Percentiles rank a stretch among this genome's conserved stretches.
Conservation (phyloP, 2,113 vertebrate species). For the Rattus norvegicus region DNA sequence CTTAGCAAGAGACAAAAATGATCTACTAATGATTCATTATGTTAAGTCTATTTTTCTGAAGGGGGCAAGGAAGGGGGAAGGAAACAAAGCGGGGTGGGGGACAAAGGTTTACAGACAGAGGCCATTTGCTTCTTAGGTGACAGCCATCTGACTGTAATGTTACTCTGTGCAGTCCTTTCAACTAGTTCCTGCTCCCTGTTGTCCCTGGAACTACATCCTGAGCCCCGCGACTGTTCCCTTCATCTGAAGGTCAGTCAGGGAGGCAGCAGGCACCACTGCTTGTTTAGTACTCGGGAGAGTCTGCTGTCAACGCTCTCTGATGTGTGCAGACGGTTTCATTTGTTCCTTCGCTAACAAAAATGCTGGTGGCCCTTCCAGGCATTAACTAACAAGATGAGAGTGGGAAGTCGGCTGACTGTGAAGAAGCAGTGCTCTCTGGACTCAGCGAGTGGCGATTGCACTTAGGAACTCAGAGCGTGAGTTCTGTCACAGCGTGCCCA, state of each 20-base stretch:
- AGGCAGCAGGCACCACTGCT: background rate
- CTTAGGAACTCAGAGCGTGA: background rate
- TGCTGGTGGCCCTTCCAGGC: background rate
- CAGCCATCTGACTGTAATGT: background rate
- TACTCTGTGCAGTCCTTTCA: background rate
- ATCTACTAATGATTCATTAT: background rate
- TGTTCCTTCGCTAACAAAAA: background rate
- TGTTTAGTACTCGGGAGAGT: background rate
- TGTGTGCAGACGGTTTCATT: background rate
- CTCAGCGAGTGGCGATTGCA: no score
- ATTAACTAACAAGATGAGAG: background rate
- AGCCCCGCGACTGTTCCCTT: background rate
- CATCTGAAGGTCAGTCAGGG: background rate
- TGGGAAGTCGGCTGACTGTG: no score
- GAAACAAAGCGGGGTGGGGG: background rate
- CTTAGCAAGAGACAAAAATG: background rate
- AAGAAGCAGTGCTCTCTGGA: no score
- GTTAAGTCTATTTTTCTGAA: background rate
- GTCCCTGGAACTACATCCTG: background rate
- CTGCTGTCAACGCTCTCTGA: background rate
- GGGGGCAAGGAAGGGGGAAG: background rate
- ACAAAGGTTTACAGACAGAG: background rate
- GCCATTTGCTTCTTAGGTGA: background rate
- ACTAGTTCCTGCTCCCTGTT: fast-evolving
- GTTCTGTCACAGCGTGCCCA: background rate